Evolutionary conservation across 2,113 vertebrate genomes (phyloP).

Genomic region (Orycteropus afer): DNA sequence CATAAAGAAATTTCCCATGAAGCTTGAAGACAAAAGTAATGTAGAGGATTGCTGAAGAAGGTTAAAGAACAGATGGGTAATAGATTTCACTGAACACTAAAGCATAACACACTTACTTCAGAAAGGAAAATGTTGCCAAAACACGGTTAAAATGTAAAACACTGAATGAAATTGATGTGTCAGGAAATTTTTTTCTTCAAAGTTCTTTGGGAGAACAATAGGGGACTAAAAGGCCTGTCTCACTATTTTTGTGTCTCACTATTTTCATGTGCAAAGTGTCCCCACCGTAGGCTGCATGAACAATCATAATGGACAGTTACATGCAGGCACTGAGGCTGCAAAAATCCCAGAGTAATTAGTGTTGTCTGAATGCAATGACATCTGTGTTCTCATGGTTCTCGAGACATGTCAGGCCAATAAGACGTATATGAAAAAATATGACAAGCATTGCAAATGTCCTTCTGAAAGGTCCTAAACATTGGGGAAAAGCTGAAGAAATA

Average conservation of each 20-base stretch:
- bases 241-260: slow-evolving; percentile 64
- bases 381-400: slow-evolving; percentile 90
- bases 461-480: slow-evolving; percentile 87
- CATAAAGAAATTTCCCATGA: slow-evolving; percentile 61
- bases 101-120: slow-evolving; percentile 44
- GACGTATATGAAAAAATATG: slow-evolving; percentile 89
- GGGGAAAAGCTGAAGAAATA: slow-evolving; percentile 84
- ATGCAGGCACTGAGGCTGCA: slow-evolving; percentile 86
- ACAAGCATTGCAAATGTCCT: slow-evolving; percentile 88
- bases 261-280: slow-evolving; percentile 74
- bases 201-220: slow-evolving; percentile 70
- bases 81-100: slow-evolving; percentile 68
- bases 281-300: slow-evolving; percentile 80
- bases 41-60: slow-evolving; percentile 44
- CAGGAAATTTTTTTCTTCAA: slow-evolving; percentile 60
- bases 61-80: slow-evolving; percentile 77
- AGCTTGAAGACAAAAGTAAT: slow-evolving; percentile 68
- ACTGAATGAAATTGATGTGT: slow-evolving; percentile 65
- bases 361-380: slow-evolving; percentile 90
- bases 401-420: slow-evolving; percentile 89
- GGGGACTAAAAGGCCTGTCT: slow-evolving; percentile 74
- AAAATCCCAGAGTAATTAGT: slow-evolving; percentile 92
- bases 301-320: slow-evolving; percentile 87
- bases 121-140: slow-evolving; percentile 72
- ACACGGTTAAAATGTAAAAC: slow-evolving; percentile 61